Evolutionary conservation across 2,797 vertebrate species (phyloP).

Genomic region (Alauda arvensis): DNA sequence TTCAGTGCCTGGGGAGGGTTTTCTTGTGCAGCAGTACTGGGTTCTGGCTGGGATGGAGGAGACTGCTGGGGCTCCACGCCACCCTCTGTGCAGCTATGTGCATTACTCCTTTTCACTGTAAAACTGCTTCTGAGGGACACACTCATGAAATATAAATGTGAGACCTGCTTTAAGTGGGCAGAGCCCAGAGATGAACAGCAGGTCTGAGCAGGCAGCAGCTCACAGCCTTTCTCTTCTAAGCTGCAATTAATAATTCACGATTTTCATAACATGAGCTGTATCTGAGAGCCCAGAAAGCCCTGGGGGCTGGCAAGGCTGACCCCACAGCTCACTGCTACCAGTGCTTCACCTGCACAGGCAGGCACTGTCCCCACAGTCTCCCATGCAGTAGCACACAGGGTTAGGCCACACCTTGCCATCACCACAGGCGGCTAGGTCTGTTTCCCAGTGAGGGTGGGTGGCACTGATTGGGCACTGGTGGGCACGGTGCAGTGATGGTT

Average conservation of each 20-base stretch:
- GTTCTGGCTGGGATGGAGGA: neutral
- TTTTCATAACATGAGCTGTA: neutral
- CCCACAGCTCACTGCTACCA: neutral
- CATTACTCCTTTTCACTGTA: neutral
- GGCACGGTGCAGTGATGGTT: neutral
- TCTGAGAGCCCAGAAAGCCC: neutral
- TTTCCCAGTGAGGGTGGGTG: neutral
- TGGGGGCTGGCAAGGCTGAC: neutral
- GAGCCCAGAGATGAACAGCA: neutral
- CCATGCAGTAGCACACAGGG: fast-evolving
- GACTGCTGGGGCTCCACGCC: fast-evolving
- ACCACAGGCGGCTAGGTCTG: neutral
- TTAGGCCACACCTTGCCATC: fast-evolving
- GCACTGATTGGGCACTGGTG: fast-evolving
- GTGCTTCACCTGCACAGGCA: neutral
- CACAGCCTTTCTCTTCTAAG: neutral
- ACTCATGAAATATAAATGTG: conserved; percentile 37
- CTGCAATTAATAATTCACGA: neutral
- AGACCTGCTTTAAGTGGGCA: neutral
- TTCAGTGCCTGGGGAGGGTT: neutral
- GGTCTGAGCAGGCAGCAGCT: neutral
- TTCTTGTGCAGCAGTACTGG: fast-evolving
- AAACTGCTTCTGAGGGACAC: neutral
- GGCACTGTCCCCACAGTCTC: neutral
- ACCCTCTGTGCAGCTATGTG: fast-evolving